Base-by-base conservation (phyloP, 1,140 invertebrate genomes). In the Onthophagus taurus region DNA sequence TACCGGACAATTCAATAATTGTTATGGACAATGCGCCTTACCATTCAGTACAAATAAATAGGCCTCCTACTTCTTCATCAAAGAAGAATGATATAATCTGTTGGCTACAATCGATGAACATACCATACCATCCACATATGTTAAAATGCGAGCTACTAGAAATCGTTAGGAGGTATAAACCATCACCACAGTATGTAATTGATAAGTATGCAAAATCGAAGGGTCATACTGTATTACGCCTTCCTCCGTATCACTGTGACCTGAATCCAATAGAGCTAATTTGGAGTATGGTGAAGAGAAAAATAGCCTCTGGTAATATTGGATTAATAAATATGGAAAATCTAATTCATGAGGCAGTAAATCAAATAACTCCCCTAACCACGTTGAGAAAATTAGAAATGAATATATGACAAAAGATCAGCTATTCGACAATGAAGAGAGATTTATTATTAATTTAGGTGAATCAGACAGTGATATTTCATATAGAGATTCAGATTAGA, bases 21-120 rank as follows among this genome's bases (percentile, higher is more conserved):
- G 53, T 67, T 0, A 52, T 67, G 13, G 64, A 67, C 34, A 65
- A 66, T 46, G 65, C 59, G 8, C 45, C 60, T 0, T 67, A 67
- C 43, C 60, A 65, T 46, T 54, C 49, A 37, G 48, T 47, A 18
- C 51, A 59, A 47, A 16, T 21, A 19, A 45, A 57, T 31, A 53
- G 50, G 41, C 31, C 45, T 14, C 56, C 14, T 49, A n/a, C n/a
- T n/a, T n/a, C n/a, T n/a, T n/a, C n/a, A n/a, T n/a, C n/a, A n/a
- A n/a, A 37, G 29, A 60, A 60, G 51, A 16, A 18, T 11, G 46
- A 59, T 11, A 64, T 60, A 45, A 23, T 44, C 38, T 50, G 42
- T 19, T 61, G 54, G 56, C 33, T 63, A 7, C 6, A 18, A 2
- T 12, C 37, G n/a, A 44, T 35, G 17, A 36, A 47, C 20, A 54